A percentile compares a stretch with the other conserved stretches of the same genome.
phyloP scores from a whole-genome alignment of 1,140 invertebrate genomes.

The Zaprionus africanus region DNA sequence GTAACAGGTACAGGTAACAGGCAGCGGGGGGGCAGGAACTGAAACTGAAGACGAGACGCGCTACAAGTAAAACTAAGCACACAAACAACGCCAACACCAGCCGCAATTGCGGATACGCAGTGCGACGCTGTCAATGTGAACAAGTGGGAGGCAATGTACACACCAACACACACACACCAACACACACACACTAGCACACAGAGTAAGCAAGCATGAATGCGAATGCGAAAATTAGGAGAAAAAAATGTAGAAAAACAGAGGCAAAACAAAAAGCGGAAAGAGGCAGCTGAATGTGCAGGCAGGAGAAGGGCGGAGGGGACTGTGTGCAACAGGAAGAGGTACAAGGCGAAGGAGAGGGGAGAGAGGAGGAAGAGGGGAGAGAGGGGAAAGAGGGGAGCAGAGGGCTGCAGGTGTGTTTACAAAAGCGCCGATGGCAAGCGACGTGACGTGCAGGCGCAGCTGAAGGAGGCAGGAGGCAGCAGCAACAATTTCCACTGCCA shows the following conservation, averaged over 20 bases:
- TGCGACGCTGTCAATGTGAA: not conserved
- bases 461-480: not conserved
- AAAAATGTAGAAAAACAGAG: not conserved
- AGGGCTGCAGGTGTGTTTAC: not conserved
- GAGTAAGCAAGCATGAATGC: not conserved
- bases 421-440: not conserved
- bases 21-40: not conserved
- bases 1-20: not conserved
- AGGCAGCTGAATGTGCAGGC: not conserved
- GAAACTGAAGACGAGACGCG: not conserved
- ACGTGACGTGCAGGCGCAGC: not conserved
- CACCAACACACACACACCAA: not conserved
- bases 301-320: too few relatives aligned
- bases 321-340: too few relatives aligned
- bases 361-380: too few relatives aligned
- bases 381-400: not conserved
- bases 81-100: not conserved
- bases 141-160: not conserved
- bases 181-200: not conserved
- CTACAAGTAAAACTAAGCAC: not conserved
- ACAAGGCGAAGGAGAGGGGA: not conserved
- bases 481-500: not conserved
- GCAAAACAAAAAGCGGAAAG: not conserved
- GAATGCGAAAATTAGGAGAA: constrained; percentile 6
- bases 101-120: constrained; percentile 1